Base-by-base conservation (phyloP, 2,113 vertebrate species). In the Apaloderma vittatum region DNA sequence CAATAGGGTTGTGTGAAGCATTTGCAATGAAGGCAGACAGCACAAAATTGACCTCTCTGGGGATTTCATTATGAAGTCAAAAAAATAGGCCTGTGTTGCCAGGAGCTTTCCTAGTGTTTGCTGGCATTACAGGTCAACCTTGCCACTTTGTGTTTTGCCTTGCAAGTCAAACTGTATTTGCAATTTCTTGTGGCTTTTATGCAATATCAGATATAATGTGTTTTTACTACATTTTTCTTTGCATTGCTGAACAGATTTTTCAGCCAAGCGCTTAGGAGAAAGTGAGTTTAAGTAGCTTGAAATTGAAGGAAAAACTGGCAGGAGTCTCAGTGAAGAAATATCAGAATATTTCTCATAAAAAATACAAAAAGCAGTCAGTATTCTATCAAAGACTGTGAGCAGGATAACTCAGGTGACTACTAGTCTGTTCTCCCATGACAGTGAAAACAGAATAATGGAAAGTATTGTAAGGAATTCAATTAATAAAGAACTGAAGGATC, bases 161-260 rank as follows among this genome's bases (percentile, higher is more conserved):
- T 85, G 11, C 40, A 66, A 92, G n/a, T 88, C 66, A 86, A 85
- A 22, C 12, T 70, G 9, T 43, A 26, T 86, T 94, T 94, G 66
- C 49, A 86, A 73, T 73, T 66, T 87, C 70, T 90, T 82, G 57
- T 73, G 49, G 36, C 36, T 93, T 88, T 91, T 83, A 66, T 66
- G 46, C 51, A 86, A 83, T 46, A 18, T 82, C 82, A 86, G 32
- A 46, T 90, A 66, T 26, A 85, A 54, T 30, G 49, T 29, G 26
- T 19, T 78, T 61, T 92, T 75, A 43, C 24, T 88, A 34, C 11
- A 29, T 82, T 94, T 89, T 91, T 10, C 12, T 76, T 82, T 88
- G 40, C 40, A 57, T 77, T 95, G 37, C 48, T 86, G 83, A 91
- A 80, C 62, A 77, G 34, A 88, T 81, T 95, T 81, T 95, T 95